Conservation (phyloP, 2,113 vertebrate species). For the Calypte anna region DNA sequence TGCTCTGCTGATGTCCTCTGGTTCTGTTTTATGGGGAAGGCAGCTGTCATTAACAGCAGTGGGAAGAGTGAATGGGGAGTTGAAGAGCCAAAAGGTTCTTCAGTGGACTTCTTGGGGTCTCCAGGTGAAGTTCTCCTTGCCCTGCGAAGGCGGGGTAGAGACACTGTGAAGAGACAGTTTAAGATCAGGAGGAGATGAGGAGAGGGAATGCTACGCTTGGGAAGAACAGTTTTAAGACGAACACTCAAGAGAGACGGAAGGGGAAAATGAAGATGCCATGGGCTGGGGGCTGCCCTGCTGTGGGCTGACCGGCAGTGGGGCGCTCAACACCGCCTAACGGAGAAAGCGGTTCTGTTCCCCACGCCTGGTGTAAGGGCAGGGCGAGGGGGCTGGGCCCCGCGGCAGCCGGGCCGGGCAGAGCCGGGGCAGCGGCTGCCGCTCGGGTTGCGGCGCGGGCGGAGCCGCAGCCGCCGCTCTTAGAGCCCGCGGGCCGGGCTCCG, state of each 20-base stretch:
- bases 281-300: background rate
- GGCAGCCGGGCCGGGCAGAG: background rate
- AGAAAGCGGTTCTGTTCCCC: background rate
- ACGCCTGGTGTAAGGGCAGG: background rate
- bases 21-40: too few species aligned
- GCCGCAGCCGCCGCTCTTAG: background rate
- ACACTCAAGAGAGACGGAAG: accelerated
- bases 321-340: background rate
- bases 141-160: too few species aligned
- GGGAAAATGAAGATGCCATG: background rate
- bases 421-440: background rate
- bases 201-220: too few species aligned
- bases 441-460: background rate
- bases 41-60: background rate
- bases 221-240: too few species aligned
- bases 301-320: background rate
- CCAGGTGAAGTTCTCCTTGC: background rate
- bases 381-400: background rate
- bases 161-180: background rate
- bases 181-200: background rate
- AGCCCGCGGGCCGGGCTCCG: background rate
- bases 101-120: background rate
- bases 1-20: background rate
- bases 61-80: background rate
- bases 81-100: background rate